Evolutionary conservation across 2,113 vertebrate genomes (phyloP).

Genomic region (Mastomys natalensis): DNA sequence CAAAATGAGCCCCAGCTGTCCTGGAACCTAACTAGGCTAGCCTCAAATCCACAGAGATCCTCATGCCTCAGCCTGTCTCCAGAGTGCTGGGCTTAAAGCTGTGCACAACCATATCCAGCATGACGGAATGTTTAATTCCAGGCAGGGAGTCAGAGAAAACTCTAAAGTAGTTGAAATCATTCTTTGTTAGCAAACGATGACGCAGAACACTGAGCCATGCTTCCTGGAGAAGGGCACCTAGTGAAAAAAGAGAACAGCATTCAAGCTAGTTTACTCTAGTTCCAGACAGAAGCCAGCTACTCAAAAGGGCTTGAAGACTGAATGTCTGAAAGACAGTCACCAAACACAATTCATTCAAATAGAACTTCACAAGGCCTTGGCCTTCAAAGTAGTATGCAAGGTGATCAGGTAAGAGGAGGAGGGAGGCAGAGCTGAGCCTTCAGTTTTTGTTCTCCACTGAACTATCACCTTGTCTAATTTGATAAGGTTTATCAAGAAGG

Average conservation of each 20-base stretch:
- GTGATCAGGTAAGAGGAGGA: background rate
- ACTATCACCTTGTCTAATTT: background rate
- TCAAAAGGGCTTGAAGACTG: background rate
- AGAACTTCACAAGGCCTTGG: background rate
- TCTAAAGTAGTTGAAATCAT: background rate
- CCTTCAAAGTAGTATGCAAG: background rate
- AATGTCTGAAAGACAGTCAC: background rate
- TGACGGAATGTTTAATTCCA: slow-evolving; percentile 10
- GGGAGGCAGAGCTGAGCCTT: background rate
- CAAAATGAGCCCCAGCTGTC: background rate
- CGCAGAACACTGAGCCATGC: background rate
- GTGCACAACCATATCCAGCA: background rate
- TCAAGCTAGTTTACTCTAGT: background rate
- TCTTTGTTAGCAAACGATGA: background rate
- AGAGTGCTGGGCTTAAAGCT: background rate
- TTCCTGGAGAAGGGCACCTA: background rate
- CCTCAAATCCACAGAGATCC: background rate
- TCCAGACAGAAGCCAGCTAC: background rate
- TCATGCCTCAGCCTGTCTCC: background rate
- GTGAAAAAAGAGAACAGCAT: slow-evolving; percentile 4
- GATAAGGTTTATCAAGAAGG: background rate
- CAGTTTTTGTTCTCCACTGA: slow-evolving; percentile 13
- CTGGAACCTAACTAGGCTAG: background rate
- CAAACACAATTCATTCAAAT: background rate
- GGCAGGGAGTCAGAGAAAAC: slow-evolving; percentile 28